phyloP scores from a whole-genome alignment of 2,888 invertebrate species.

The Eristalis tenax region DNA sequence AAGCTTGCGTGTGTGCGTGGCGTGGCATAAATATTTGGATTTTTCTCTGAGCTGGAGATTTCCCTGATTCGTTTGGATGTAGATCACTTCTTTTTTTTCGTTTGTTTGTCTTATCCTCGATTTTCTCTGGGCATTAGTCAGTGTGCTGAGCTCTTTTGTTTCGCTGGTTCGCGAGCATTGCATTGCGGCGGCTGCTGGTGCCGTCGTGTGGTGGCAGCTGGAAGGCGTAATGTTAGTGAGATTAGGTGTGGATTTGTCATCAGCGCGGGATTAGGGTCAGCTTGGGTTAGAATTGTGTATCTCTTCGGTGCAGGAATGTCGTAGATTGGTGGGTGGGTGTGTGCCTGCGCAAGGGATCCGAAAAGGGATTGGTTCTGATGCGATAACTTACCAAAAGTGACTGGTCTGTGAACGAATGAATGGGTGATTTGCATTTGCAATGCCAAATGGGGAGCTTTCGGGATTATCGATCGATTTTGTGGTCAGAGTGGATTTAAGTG shows the following conservation, averaged over 20 bases:
- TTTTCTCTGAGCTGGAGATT: conserved; percentile 46
- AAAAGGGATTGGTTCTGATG: background rate
- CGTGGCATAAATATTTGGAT: conserved; percentile 67
- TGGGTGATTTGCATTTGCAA: background rate
- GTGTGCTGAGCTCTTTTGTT: conserved; percentile 48
- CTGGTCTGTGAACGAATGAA: background rate
- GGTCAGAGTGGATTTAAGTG: no score
- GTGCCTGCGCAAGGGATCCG: background rate
- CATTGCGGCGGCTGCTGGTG: background rate
- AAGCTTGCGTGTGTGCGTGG: conserved; percentile 29
- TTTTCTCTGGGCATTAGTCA: conserved; percentile 44
- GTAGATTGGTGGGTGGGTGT: conserved; percentile 6
- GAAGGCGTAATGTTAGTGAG: conserved; percentile 62
- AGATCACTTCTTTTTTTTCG: background rate
- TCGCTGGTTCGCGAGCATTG: background rate
- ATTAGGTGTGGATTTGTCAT: conserved; percentile 71
- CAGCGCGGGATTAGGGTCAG: conserved; percentile 66
- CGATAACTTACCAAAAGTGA: background rate
- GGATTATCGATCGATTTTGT: background rate
- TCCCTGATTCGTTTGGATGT: conserved; percentile 54
- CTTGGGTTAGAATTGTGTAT: conserved; percentile 46
- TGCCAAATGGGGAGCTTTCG: background rate
- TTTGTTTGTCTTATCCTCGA: background rate
- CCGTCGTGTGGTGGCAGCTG: conserved; percentile 46
- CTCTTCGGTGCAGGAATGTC: conserved; percentile 11